Conservation (phyloP, 2,797 vertebrate genomes). For the Odontamblyopus rebecca region DNA sequence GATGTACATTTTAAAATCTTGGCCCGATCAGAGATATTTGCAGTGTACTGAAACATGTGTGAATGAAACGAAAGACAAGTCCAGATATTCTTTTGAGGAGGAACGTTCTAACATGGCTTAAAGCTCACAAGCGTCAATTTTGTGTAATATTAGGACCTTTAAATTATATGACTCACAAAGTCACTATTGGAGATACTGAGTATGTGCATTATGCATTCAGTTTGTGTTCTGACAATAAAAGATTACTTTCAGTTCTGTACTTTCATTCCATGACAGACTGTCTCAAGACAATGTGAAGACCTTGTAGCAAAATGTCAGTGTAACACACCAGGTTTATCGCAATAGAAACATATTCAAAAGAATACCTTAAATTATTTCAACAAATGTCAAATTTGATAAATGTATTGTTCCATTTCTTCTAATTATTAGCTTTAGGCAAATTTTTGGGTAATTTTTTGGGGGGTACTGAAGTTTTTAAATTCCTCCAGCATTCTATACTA, state of each 20-base stretch:
- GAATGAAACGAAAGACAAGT: no score
- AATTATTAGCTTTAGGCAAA: not conserved
- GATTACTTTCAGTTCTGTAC: not conserved
- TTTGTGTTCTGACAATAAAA: not conserved
- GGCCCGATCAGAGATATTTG: no score
- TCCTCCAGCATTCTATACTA: not conserved
- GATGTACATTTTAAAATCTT: no score
- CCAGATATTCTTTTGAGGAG: no score
- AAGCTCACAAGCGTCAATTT: no score
- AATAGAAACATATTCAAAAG: not conserved
- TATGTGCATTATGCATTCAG: not conserved
- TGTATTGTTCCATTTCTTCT: not conserved
- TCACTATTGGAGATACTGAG: not conserved
- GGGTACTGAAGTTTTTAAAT: not conserved
- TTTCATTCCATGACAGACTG: not conserved
- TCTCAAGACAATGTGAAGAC: not conserved
- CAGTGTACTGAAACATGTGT: no score
- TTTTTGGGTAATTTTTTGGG: not conserved
- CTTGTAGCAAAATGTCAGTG: not conserved
- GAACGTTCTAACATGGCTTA: no score
- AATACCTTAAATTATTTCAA: not conserved
- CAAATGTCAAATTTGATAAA: not conserved
- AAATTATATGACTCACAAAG: not conserved
- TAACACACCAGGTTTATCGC: not conserved
- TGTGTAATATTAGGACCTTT: no score